phyloP scores from a whole-genome alignment of 1,140 invertebrate genomes.

The Trichomalopsis sarcophagae region DNA sequence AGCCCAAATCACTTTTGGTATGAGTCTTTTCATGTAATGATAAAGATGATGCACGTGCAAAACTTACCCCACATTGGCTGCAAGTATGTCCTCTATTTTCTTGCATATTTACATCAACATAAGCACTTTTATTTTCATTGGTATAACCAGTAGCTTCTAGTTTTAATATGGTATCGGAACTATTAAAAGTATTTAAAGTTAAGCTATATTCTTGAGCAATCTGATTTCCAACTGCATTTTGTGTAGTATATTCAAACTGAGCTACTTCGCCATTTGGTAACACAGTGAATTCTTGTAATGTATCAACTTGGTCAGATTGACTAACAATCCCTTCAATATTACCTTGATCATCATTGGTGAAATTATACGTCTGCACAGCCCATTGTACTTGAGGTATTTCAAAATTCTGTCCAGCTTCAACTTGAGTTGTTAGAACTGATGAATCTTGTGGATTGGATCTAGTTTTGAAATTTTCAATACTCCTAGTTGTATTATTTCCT shows the following conservation, averaged over 20 bases:
- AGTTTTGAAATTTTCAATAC: conserved; percentile 55
- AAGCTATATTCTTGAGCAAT: conserved; percentile 61
- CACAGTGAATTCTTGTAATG: conserved; percentile 68
- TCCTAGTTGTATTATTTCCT: conserved; percentile 52
- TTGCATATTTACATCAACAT: conserved; percentile 56
- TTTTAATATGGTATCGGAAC: conserved; percentile 61
- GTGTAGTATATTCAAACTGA: conserved; percentile 66
- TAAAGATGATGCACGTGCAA: conserved; percentile 64
- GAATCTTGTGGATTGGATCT: conserved; percentile 57
- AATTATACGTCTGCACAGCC: conserved; percentile 67
- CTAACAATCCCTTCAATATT: conserved; percentile 53
- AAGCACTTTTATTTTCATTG: conserved; percentile 53
- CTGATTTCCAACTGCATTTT: conserved; percentile 56
- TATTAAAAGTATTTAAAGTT: conserved; percentile 61
- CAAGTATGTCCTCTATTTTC: conserved; percentile 62
- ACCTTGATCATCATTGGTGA: conserved; percentile 62
- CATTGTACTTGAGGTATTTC: conserved; percentile 66
- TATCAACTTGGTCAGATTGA: conserved; percentile 64
- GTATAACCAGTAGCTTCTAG: conserved; percentile 59
- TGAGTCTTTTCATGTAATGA: conserved; percentile 67
- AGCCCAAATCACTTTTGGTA: conserved; percentile 60
- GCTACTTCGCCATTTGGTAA: conserved; percentile 69
- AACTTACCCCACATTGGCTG: conserved; percentile 66
- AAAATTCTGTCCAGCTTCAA: conserved; percentile 61
- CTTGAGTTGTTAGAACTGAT: conserved; percentile 53